Conservation (phyloP, 2,797 vertebrate species). For the Thripadectes ignobilis region DNA sequence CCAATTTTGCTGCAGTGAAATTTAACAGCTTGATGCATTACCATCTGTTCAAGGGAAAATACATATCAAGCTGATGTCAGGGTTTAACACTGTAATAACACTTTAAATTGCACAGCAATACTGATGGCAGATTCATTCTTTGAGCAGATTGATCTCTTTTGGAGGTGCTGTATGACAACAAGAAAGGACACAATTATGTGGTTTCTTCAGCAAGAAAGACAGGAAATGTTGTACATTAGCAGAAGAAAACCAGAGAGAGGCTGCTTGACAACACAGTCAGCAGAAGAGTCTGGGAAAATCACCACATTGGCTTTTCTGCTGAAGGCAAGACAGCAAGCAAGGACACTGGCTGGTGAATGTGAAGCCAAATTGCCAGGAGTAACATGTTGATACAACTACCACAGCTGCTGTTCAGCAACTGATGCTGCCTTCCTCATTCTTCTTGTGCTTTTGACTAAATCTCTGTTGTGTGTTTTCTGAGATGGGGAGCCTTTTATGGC, state of each 20-base stretch:
- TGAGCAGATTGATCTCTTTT: background rate
- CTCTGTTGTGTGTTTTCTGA: background rate
- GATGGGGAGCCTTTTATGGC: background rate
- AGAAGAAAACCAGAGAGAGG: background rate
- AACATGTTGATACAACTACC: background rate
- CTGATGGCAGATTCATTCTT: background rate
- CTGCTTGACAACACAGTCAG: background rate
- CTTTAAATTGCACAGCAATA: background rate
- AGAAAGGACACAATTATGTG: background rate
- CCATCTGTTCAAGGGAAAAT: constrained; percentile 14
- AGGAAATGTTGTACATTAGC: background rate
- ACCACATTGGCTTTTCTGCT: background rate
- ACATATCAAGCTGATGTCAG: background rate
- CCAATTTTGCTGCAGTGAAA: constrained; percentile 7
- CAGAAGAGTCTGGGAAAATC: background rate
- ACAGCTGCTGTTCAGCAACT: background rate
- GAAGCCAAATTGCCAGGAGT: background rate
- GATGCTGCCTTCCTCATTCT: background rate
- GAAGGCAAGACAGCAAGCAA: background rate
- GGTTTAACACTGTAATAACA: background rate
- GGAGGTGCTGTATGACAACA: background rate
- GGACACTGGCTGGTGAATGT: background rate
- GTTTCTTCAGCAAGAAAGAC: background rate
- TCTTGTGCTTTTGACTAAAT: background rate
- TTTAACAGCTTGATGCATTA: constrained; percentile 13